Percentiles rank a stretch among this genome's conserved stretches.
Conservation (phyloP, 2,888 invertebrate species). For the Sinotaia quadrata region DNA sequence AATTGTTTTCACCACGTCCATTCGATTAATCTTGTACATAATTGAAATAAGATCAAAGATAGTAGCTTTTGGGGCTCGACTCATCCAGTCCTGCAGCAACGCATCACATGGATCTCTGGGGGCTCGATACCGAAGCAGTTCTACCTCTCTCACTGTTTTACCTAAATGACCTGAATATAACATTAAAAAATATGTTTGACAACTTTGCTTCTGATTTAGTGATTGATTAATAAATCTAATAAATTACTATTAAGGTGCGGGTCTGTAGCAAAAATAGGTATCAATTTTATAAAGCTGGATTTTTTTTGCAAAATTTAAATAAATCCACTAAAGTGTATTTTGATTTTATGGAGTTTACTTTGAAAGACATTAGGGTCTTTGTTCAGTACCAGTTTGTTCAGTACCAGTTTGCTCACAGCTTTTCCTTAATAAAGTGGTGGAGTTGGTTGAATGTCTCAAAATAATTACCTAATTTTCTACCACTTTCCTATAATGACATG, state of each 20-base stretch:
- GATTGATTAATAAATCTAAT: background rate
- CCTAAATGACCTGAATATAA: constrained; percentile 38
- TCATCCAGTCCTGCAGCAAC: constrained; percentile 41
- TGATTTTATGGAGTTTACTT: no score
- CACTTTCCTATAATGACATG: no score
- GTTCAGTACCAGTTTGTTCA: no score
- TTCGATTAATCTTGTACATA: constrained; percentile 37
- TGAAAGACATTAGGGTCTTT: no score
- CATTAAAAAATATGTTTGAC: background rate
- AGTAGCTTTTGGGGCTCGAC: constrained; percentile 30
- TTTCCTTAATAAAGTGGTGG: no score
- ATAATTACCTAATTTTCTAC: no score
- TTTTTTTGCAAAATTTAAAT: no score
- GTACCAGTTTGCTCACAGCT: no score
- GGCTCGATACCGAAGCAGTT: constrained; percentile 34
- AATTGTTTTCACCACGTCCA: constrained; percentile 37
- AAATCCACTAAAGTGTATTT: no score
- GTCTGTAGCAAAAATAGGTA: background rate
- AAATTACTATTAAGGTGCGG: background rate
- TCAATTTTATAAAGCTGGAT: background rate
- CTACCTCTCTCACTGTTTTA: constrained; percentile 34
- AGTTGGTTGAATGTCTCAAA: no score
- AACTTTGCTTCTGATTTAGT: background rate
- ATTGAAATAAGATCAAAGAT: constrained; percentile 29
- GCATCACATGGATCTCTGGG: constrained; percentile 45